These are phyloP conservation scores for Phenganax marumi DNA, from an alignment of 92 coral and sea anemone species.

Conservation along the genomic window DNA sequence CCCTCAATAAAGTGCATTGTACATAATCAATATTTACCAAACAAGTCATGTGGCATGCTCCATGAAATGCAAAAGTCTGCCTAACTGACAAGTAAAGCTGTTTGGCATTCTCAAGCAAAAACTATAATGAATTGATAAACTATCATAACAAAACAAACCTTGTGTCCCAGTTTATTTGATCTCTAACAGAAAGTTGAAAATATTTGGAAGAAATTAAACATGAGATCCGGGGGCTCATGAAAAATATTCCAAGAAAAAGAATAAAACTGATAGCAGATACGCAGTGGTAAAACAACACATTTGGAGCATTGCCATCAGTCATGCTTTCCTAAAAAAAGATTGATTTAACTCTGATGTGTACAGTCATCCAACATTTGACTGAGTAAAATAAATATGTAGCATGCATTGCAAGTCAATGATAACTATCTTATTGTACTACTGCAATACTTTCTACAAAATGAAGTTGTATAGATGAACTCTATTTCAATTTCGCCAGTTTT, in stretches of 20 bases:
- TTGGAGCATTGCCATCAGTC: constrained; percentile 19
- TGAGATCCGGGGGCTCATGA: constrained; percentile 63
- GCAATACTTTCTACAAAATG: no score
- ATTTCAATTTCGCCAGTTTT: no score
- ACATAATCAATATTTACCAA: no score
- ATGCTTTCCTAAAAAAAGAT: constrained; percentile 17
- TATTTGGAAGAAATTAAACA: constrained; percentile 47
- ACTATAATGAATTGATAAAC: not conserved
- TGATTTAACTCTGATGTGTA: not conserved
- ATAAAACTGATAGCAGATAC: constrained; percentile 41
- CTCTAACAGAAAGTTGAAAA: constrained; percentile 50
- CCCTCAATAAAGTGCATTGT: no score
- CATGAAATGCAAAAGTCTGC: no score
- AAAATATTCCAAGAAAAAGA: constrained; percentile 45
- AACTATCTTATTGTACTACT: no score
- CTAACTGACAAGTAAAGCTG: no score
- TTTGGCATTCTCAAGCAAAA: not conserved
- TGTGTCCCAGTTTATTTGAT: constrained; percentile 84
- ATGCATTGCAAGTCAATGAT: no score
- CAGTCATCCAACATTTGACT: no score
- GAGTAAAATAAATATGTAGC: no score
- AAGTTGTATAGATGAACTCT: no score
- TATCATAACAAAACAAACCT: constrained; percentile 57
- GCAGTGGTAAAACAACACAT: constrained; percentile 13
- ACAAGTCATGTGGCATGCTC: no score